Percentiles rank a stretch among this genome's conserved stretches.
Conservation (phyloP, 2,888 invertebrate genomes). For the Halictus quadricinctus region DNA sequence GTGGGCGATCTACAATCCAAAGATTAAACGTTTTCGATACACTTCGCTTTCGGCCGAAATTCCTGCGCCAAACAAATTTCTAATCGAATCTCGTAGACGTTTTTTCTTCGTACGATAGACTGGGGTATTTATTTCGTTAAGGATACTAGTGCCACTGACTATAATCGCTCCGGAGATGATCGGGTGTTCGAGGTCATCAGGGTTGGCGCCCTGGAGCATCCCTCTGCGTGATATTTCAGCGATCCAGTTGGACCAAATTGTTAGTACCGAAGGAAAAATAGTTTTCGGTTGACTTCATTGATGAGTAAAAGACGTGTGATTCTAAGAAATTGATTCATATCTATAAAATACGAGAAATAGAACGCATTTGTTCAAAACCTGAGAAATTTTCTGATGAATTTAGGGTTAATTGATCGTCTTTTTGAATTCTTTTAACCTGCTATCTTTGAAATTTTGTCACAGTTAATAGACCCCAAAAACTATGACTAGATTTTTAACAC, state of each 20-base stretch:
- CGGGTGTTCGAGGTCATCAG: neutral
- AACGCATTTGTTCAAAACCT: no score
- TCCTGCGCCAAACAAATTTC: conserved; percentile 1
- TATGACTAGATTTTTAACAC: no score
- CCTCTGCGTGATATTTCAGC: neutral
- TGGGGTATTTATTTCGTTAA: conserved; percentile 56
- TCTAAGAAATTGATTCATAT: no score
- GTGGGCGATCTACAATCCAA: conserved; percentile 37
- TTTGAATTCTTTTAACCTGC: no score
- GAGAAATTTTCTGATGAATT: no score
- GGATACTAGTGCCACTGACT: conserved; percentile 46
- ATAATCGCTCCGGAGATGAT: no score
- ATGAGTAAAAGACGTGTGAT: no score
- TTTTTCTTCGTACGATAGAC: conserved; percentile 54
- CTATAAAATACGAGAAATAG: no score
- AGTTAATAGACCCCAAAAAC: no score
- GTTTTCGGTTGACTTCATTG: neutral
- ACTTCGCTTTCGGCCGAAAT: neutral
- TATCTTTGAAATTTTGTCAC: no score
- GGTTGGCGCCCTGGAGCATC: neutral
- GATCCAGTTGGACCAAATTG: neutral
- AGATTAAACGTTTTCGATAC: conserved; percentile 29
- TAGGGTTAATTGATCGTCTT: no score
- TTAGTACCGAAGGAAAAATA: neutral
- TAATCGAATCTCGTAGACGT: conserved; percentile 23